Evolutionary conservation across 2,888 invertebrate genomes (phyloP), one percentile per base, ranked within the genome.

Genomic region (Hydraecia micacea): DNA sequence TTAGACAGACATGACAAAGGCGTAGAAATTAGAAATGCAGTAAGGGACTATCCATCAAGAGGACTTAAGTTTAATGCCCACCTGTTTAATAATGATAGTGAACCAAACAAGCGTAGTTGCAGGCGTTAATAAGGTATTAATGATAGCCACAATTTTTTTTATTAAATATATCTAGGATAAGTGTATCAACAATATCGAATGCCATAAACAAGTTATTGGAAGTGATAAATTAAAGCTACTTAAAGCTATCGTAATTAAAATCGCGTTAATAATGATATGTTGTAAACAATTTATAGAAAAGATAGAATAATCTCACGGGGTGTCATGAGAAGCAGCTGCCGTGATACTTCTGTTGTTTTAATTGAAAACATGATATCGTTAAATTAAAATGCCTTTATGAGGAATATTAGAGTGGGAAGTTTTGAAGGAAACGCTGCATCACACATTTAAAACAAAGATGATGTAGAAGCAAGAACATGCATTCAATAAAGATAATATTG

Each of bases 161-260:
- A 74, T 58, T 42, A 46, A 66, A 71, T 68, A 25, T 46, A 46
- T 58, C 18, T 69, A 21, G 28, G 36, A 77, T 68, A 81, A 67
- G 39, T 13, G 15, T 74, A 75, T 68, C 49, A 75, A 32, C 18
- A 42, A n/a, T 72, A 75, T 75, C 63, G 60, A 46, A 68, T 18
- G 80, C 39, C 67, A 73, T 58, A 70, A 72, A 69, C 60, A 75
- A 49, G 39, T 62, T 70, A 75, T 62, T 81, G 42, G 6, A 58
- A 67, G 73, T 83, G 71, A 60, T 62, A 62, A 49, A 75, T 73
- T 74, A 60, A 65, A 68, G 32, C 21, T 69, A 62, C 52, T 73
- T 84, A 84, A 36, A 75, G 63, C 58, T 76, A 83, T 86, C 83
- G 83, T 83, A 82, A 83, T 86, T 73, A 77, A 82, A 82, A 86